Evolutionary conservation across 2,113 vertebrate genomes (phyloP).

Genomic region (Heptranchias perlo): DNA sequence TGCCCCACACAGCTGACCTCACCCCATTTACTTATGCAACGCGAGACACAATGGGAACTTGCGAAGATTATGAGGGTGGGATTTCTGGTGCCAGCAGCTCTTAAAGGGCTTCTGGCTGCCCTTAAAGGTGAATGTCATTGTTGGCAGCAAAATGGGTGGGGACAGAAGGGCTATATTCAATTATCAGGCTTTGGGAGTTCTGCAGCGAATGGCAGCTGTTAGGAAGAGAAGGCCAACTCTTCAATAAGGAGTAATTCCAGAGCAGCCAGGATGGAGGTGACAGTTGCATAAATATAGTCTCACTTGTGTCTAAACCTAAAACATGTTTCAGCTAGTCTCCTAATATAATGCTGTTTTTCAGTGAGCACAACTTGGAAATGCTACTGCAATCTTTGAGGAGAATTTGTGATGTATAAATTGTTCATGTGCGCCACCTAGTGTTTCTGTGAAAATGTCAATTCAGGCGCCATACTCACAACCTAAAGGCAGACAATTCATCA

Average conservation of each 20-base stretch:
- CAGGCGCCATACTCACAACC: not conserved
- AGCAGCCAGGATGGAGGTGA: not conserved
- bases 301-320: not conserved
- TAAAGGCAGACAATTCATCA: not conserved
- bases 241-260: not conserved
- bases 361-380: not conserved
- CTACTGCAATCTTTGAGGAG: not conserved
- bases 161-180: not conserved
- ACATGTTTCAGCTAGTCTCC: not conserved
- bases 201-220: not conserved
- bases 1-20: not conserved
- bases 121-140: not conserved
- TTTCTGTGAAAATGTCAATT: not conserved
- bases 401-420: not conserved
- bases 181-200: not conserved
- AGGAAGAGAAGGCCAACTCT: not conserved
- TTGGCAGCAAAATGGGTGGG: not conserved
- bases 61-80: not conserved
- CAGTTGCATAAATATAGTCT: not conserved
- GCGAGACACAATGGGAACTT: not conserved
- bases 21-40: not conserved
- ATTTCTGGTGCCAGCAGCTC: not conserved
- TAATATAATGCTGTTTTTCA: too few species aligned
- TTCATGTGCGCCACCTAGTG: constrained; percentile 24
- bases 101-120: not conserved